Base-by-base conservation (phyloP, 2,113 vertebrate genomes). In the Strigops habroptila region DNA sequence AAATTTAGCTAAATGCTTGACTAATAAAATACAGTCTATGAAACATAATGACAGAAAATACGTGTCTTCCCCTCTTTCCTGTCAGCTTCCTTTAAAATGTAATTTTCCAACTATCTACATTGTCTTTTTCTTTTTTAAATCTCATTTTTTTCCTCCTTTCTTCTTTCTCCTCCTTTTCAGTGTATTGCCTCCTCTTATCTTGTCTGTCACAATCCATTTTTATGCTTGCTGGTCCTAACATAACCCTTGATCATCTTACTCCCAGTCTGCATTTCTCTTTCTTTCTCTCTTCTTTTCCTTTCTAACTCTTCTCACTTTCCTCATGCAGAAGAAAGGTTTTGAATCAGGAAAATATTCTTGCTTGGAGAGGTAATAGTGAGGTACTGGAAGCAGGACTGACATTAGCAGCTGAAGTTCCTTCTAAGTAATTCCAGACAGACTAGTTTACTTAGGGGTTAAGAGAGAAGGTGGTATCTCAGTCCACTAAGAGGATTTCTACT, bases 401-500 rank as follows among this genome's bases (percentile, higher is more conserved):
- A 6, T 80, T 37, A 70, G 19, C 18, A 86, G 44, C 30, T 64
- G 51, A 59, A 0, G 0, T 90, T 95, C 86, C 53, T 92, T 63
- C 62, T 91, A 41, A 35, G 63, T 87, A 81, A 64, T 93, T 95
- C 78, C 67, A 89, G 77, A 22, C 24, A 73, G 63, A 25, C 48
- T 79, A 94, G 85, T 84, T 71, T 23, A 86, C 53, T 75, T 43
- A 33, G 1, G 41, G 39, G 53, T 71, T 92, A 91, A 79, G 43
- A 46, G 30, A 67, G 41, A 68, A 82, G 71, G 70, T 68, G 23
- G 57, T 53, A 80, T 57, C 67, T 96, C 65, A 48, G 30, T 51
- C 84, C 69, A 52, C 44, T 88, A 63, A 95, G 70, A 94, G 74
- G 73, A 91, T 96, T 96, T 95, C 5, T 5, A 51, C 76, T 82